phyloP scores from a whole-genome alignment of 2,888 invertebrate species.

The Amiota communis region DNA sequence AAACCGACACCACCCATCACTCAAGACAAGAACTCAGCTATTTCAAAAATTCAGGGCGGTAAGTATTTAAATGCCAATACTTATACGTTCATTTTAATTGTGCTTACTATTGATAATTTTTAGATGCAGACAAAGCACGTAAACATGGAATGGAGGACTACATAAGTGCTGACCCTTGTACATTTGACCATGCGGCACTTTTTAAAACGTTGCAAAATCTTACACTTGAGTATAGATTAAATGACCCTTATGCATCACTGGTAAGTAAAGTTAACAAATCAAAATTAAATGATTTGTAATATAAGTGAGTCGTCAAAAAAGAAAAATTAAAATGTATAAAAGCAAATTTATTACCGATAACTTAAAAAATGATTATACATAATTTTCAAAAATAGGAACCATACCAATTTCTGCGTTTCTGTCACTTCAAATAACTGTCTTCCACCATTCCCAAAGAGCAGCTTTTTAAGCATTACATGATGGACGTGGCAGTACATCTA shows the following conservation, averaged over 20 bases:
- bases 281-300: too few relatives aligned
- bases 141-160: conserved; percentile 99
- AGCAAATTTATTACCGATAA: too few relatives aligned
- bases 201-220: conserved; percentile 94
- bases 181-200: conserved; percentile 94
- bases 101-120: neutral
- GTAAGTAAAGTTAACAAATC: conserved; percentile 74
- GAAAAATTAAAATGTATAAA: too few relatives aligned
- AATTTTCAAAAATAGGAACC: too few relatives aligned
- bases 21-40: conserved; percentile 88
- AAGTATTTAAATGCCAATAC: conserved; percentile 27
- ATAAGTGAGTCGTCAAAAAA: too few relatives aligned
- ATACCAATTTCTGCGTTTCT: too few relatives aligned
- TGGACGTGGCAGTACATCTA: too few relatives aligned
- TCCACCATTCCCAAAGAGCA: too few relatives aligned
- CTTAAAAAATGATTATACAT: too few relatives aligned
- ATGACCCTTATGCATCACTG: conserved; percentile 98
- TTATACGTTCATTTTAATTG: neutral
- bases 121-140: conserved; percentile 81
- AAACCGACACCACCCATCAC: conserved; percentile 97
- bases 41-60: conserved; percentile 89
- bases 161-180: conserved; percentile 98
- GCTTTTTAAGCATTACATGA: too few relatives aligned
- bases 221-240: conserved; percentile 94
- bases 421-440: too few relatives aligned